phyloP scores from a whole-genome alignment of 2,797 vertebrate species.

The Perodicticus potto region DNA sequence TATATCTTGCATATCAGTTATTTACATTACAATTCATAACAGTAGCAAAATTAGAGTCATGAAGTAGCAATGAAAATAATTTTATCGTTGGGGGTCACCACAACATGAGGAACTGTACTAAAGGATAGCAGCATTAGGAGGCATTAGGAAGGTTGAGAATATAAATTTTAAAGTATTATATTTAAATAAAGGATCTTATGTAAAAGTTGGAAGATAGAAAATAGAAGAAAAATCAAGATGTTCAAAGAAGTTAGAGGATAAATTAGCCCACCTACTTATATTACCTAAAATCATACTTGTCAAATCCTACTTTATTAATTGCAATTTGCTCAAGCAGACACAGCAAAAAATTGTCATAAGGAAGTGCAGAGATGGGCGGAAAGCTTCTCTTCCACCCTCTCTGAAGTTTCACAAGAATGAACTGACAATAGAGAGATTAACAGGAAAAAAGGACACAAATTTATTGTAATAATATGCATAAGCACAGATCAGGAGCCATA shows the following conservation, averaged over 20 bases:
- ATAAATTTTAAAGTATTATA: neutral
- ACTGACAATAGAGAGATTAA: neutral
- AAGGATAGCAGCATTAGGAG: too few species aligned
- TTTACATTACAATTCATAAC: too few species aligned
- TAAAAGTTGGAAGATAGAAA: neutral
- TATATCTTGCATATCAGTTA: too few species aligned
- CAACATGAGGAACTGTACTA: too few species aligned
- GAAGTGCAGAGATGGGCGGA: neutral
- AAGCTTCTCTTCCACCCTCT: neutral
- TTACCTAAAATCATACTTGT: slow-evolving; percentile 26
- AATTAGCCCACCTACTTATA: slow-evolving; percentile 3
- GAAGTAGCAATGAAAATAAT: too few species aligned
- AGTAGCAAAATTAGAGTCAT: too few species aligned
- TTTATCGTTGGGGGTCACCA: too few species aligned
- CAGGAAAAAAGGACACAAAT: neutral
- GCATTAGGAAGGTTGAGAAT: too few species aligned
- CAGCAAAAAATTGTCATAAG: slow-evolving; percentile 30
- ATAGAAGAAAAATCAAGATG: slow-evolving; percentile 1
- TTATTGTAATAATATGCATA: too few species aligned
- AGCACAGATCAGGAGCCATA: neutral
- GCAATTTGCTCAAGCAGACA: neutral
- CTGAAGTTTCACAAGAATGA: neutral
- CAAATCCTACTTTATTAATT: neutral
- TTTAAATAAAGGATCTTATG: slow-evolving; percentile 17
- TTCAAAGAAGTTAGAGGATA: slow-evolving; percentile 28